Evolutionary conservation across 1,140 invertebrate species (phyloP), one percentile per base, ranked within the genome.

Genomic region (Drosophila lacteicornis): DNA sequence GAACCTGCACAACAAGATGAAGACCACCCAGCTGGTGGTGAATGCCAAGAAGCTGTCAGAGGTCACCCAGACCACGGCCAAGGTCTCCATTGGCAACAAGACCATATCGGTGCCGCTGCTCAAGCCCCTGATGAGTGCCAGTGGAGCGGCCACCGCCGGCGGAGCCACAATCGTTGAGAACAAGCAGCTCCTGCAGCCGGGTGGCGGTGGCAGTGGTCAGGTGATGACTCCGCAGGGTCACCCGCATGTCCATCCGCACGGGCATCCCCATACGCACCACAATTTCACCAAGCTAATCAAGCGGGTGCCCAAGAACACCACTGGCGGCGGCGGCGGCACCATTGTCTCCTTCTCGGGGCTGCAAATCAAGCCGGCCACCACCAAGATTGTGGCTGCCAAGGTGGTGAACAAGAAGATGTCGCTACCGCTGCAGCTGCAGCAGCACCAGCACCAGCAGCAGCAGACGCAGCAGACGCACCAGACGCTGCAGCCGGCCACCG

Each of bases 51-150:
- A 88, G 57, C 58, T 91, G 30, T 46, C 83, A 12, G 90, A 92
- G 47, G 84, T 91, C 3, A 92, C 84, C 7, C 91, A 92, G 63
- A 91, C 91, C 8, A 92, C 92, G 55, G 91, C 92, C 30, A 93
- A 93, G 25, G 94, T 95, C 15, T 95, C 94, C 4, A 95, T 95
- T 58, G 94, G 94, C 12, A 95, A 95, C 79, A 94, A 94, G 77
- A 95, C 94, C 17, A 95, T 95, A 67, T 94, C 94, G 12, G 94
- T 95, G 36, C 94, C 94, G 8, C 92, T 95, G 43, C 79, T 95
- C n/a, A 95, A 94, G 75, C 94, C 92, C 45, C 76, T 86, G 6
- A 80, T 91, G 27, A 90, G 65, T 46, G 59, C 77, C 43, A 75
- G 73, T 27, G 75, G 71, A 5, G 80, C 69, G 47, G 75, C 78